These are phyloP conservation scores for Aphodius granarius DNA, from an alignment of 2,888 invertebrate genomes.

Conservation along the genomic window DNA sequence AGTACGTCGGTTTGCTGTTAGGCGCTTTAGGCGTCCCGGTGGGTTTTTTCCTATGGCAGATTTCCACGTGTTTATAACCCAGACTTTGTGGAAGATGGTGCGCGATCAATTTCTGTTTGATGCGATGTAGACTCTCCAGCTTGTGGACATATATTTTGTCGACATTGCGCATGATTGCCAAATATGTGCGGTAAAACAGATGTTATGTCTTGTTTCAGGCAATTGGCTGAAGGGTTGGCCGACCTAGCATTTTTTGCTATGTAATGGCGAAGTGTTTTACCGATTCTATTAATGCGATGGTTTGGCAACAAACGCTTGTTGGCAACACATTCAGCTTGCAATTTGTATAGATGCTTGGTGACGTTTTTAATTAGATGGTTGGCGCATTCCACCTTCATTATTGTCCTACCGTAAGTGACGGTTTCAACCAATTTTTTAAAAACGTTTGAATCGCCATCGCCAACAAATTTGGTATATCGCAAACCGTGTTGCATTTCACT, in stretches of 20 bases:
- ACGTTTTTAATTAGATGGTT: not conserved
- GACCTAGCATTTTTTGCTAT: not conserved
- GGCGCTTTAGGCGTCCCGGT: not conserved
- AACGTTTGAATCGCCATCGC: not conserved
- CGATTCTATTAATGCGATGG: not conserved
- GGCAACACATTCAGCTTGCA: not conserved
- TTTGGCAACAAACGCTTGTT: not conserved
- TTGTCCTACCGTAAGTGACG: not conserved
- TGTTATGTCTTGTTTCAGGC: not conserved
- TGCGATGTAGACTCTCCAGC: not conserved
- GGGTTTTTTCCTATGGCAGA: not conserved
- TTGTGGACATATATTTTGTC: not conserved
- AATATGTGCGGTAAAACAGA: not conserved
- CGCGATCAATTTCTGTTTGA: not conserved
- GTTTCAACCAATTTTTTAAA: not conserved
- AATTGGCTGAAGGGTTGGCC: not conserved
- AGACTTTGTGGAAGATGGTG: not conserved
- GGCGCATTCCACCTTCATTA: not conserved
- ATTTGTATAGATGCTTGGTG: not conserved
- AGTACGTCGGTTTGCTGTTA: too few species aligned
- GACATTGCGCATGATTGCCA: not conserved
- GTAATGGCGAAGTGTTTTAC: not conserved
- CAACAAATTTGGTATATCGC: not conserved
- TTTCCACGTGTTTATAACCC: not conserved
- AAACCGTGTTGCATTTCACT: not conserved